Evolutionary conservation across 2,113 vertebrate species (phyloP).

Genomic region (Paratilapia polleni): DNA sequence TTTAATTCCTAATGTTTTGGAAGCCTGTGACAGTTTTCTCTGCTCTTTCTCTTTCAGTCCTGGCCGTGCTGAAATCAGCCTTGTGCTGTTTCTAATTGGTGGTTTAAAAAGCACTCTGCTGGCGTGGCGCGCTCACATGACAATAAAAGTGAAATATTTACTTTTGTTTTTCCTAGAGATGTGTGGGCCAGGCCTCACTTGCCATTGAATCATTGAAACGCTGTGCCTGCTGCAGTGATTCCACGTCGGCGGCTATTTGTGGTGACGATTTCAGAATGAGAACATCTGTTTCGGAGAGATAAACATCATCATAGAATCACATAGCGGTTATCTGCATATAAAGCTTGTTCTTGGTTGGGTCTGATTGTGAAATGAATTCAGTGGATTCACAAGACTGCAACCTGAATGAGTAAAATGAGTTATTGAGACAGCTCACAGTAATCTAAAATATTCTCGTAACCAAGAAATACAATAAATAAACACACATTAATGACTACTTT

Average conservation of each 20-base stretch:
- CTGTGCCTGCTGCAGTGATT: constrained; percentile 10
- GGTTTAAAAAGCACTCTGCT: constrained; percentile 61
- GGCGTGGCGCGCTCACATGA: constrained; percentile 59
- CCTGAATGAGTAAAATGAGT: not conserved
- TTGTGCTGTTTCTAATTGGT: constrained; percentile 67
- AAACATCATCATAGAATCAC: constrained; percentile 25
- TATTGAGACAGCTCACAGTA: not conserved
- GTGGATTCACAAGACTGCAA: not conserved
- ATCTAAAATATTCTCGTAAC: not conserved
- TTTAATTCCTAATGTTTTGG: constrained; percentile 76
- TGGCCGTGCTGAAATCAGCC: constrained; percentile 54
- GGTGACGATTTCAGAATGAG: constrained; percentile 13
- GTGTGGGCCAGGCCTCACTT: constrained; percentile 44
- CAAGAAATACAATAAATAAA: not conserved
- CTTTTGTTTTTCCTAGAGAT: constrained; percentile 70
- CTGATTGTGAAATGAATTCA: constrained; percentile 6
- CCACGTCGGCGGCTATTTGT: constrained; percentile 10
- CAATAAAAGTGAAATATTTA: constrained; percentile 78
- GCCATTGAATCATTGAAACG: constrained; percentile 50
- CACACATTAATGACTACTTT: not conserved
- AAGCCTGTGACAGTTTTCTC: constrained; percentile 40
- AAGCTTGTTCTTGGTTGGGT: not conserved
- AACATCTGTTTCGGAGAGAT: constrained; percentile 34
- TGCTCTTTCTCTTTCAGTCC: constrained; percentile 5
- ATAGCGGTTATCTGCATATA: not conserved